These are phyloP conservation scores for Xestoiulus laeticollis DNA, from an alignment of 2,888 invertebrate genomes.

Conservation along the genomic window DNA sequence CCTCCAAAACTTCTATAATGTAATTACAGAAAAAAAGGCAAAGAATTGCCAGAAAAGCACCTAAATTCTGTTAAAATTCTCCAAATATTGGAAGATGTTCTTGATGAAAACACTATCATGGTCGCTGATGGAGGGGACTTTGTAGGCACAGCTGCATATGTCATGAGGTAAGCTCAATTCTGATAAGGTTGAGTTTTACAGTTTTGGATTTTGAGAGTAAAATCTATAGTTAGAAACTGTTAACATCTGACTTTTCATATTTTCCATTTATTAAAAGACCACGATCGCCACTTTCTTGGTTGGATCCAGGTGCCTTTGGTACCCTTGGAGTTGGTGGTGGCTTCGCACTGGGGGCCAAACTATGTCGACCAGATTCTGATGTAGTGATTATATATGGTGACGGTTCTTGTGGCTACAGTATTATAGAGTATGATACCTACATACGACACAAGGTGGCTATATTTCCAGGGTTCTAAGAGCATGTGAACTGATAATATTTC, in stretches of 20 bases:
- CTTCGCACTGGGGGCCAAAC: conserved; percentile 72
- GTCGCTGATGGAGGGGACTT: conserved; percentile 73
- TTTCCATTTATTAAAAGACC: no score
- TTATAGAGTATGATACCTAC: conserved; percentile 71
- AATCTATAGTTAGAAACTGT: no score
- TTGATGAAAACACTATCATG: conserved; percentile 69
- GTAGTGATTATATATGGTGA: conserved; percentile 72
- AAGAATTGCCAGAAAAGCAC: no score
- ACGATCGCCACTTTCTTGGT: conserved; percentile 67
- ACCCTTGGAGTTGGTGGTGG: conserved; percentile 74
- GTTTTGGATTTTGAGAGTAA: no score
- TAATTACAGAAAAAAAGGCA: no score
- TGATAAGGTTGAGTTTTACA: no score
- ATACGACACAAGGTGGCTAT: conserved; percentile 69
- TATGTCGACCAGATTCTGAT: conserved; percentile 67
- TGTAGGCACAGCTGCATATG: conserved; percentile 71
- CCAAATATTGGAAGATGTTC: conserved; percentile 65
- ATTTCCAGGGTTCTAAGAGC: no score
- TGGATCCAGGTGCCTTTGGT: conserved; percentile 72
- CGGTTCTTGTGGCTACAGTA: conserved; percentile 70
- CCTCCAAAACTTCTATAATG: no score
- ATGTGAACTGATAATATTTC: no score
- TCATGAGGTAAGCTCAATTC: conserved; percentile 65
- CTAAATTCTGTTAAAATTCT: conserved; percentile 70
- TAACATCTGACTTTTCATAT: no score